phyloP scores from a whole-genome alignment of 2,888 invertebrate genomes.

The Drosophila kuntzei region DNA sequence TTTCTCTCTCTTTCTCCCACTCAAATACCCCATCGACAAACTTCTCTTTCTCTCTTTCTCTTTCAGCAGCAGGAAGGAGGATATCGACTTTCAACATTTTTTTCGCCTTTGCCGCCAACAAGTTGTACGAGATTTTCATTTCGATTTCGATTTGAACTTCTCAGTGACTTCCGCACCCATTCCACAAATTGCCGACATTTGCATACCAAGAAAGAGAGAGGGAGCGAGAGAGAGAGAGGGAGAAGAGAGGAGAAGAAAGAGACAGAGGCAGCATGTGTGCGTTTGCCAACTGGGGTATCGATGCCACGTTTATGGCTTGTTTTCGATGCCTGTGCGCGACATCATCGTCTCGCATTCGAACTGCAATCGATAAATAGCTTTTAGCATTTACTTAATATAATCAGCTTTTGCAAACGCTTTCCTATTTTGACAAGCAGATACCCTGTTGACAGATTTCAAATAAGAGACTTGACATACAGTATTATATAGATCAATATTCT shows the following conservation, averaged over 20 bases:
- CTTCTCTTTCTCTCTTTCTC: background rate
- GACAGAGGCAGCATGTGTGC: slow-evolving; percentile 1
- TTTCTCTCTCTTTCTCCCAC: background rate
- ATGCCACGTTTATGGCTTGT: slow-evolving; percentile 20
- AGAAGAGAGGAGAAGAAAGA: background rate
- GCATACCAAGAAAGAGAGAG: slow-evolving; percentile 40
- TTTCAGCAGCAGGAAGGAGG: background rate
- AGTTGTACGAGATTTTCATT: slow-evolving; percentile 77
- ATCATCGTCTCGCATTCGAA: slow-evolving; percentile 31
- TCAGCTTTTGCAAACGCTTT: background rate
- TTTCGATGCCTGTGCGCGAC: slow-evolving; percentile 57
- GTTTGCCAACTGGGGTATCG: slow-evolving; percentile 5
- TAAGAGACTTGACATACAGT: background rate
- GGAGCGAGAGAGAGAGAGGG: background rate
- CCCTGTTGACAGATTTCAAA: background rate
- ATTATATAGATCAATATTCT: too few species aligned
- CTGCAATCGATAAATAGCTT: slow-evolving; percentile 64
- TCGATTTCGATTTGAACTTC: slow-evolving; percentile 63
- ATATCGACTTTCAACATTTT: slow-evolving; percentile 2
- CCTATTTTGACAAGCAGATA: background rate
- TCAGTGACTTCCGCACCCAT: slow-evolving; percentile 21
- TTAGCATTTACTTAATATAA: slow-evolving; percentile 27
- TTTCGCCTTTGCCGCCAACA: slow-evolving; percentile 47
- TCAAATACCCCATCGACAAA: slow-evolving; percentile 1
- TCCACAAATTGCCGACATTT: slow-evolving; percentile 58